Conservation (phyloP, 2,888 invertebrate genomes). For the Pammene fasciana region DNA sequence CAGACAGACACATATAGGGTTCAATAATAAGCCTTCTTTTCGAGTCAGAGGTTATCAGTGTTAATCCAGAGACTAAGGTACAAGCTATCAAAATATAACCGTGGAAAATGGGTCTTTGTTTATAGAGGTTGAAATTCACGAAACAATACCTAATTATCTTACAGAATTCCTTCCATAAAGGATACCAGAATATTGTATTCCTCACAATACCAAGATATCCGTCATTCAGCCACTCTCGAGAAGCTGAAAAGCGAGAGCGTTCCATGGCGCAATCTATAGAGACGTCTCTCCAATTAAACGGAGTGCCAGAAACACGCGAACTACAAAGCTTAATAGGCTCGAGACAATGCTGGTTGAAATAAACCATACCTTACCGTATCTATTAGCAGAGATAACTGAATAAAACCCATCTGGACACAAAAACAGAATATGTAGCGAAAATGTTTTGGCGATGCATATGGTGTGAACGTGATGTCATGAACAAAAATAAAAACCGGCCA, state of each 20-base stretch:
- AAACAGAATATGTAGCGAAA: neutral
- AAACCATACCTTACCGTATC: neutral
- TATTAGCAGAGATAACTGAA: neutral
- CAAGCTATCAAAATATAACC: too few relatives aligned
- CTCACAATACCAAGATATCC: slow-evolving; percentile 26
- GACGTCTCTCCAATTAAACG: slow-evolving; percentile 64
- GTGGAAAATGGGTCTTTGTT: too few relatives aligned
- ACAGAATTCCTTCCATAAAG: slow-evolving; percentile 54
- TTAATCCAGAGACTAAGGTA: too few relatives aligned
- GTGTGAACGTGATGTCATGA: too few relatives aligned
- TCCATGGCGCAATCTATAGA: slow-evolving; percentile 54
- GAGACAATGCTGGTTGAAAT: slow-evolving; percentile 24
- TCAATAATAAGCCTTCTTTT: too few relatives aligned
- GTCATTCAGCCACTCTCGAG: slow-evolving; percentile 15
- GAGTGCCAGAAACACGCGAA: slow-evolving; percentile 60
- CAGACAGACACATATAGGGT: too few relatives aligned
- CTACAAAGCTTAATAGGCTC: slow-evolving; percentile 39
- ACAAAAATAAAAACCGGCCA: too few relatives aligned
- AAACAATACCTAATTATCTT: slow-evolving; percentile 8
- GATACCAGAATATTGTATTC: slow-evolving; percentile 20
- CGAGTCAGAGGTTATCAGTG: too few relatives aligned
- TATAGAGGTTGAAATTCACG: too few relatives aligned
- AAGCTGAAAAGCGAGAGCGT: slow-evolving; percentile 22
- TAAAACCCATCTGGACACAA: neutral
- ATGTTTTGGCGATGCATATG: too few relatives aligned